Evolutionary conservation across 2,888 invertebrate genomes (phyloP).

Genomic region (Machimus rusticus): DNA sequence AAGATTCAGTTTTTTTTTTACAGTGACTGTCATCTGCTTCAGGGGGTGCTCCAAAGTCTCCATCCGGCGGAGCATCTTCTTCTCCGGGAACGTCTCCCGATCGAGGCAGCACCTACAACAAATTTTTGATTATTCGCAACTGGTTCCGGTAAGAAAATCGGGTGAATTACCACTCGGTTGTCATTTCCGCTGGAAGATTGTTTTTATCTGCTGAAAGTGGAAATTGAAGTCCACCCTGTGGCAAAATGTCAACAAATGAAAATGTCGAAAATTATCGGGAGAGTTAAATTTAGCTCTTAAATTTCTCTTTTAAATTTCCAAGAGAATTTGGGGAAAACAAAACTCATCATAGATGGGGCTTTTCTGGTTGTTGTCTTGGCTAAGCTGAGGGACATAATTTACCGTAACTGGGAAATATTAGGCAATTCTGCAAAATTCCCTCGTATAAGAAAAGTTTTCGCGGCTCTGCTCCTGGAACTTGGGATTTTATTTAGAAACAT

Average conservation of each 20-base stretch:
- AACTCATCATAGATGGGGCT: background rate
- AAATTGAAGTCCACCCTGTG: background rate
- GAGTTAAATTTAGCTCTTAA: background rate
- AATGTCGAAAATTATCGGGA: background rate
- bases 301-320: too few relatives aligned
- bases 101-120: constrained; percentile 56
- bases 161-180: constrained; percentile 43
- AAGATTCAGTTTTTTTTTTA: constrained; percentile 50
- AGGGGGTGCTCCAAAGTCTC: constrained; percentile 68
- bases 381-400: background rate
- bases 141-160: background rate
- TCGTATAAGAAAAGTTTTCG: background rate
- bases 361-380: background rate
- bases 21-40: constrained; percentile 65
- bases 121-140: background rate
- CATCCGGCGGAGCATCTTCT: constrained; percentile 53
- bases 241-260: background rate
- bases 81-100: constrained; percentile 54
- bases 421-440: background rate
- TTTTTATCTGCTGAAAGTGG: background rate
- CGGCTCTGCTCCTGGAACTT: background rate
- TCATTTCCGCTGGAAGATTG: constrained; percentile 5
- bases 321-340: background rate
- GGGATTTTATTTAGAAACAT: background rate
- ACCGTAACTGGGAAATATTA: background rate